Base-by-base conservation (phyloP, 2,113 vertebrate genomes). In the Corythornis cristatus region DNA sequence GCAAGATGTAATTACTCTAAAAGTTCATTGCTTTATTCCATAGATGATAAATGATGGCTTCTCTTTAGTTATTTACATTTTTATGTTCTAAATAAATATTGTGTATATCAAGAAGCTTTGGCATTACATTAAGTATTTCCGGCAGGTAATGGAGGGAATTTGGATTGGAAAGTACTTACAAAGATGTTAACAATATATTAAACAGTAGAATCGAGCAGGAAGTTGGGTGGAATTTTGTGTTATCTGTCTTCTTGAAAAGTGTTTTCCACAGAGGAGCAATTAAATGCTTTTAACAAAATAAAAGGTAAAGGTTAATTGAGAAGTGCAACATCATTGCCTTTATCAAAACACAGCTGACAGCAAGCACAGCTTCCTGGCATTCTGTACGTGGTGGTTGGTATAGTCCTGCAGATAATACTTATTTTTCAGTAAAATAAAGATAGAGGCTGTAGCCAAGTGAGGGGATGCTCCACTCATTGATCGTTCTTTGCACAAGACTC, bases 271-370 rank as follows among this genome's bases (percentile, higher is more conserved):
- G 28, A 56, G 12, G 57, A 76, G 10, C 70, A 77, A 70, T 88
- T 65, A 92, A 87, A 76, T 33, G 45, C 29, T 93, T 95, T 89
- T 53, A 26, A 54, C 65, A 57, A 66, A 85, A 50, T 54, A 33
- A 54, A 58, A 73, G 50, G 40, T 54, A 51, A 70, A 85, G 51
- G 54, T 93, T 96, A 93, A 70, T 93, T 89, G 23, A 54, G 31
- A 79, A 61, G 37, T 19, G 50, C 48, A 40, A 40, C 43, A 31
- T 54, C 26, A 22, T 9, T 68, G 54, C 42, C 78, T 82, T 82
- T 70, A 46, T 70, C 62, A 42, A 70, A 87, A 67, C 43, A 40
- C 48, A 75, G 15, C 29, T 84, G 57, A 68, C 48, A 83, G 77
- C 61, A 25, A 83, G 77, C 57, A 25, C 0, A 0, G 64, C 74